A percentile compares a stretch with the other conserved stretches of the same genome.
phyloP scores from a whole-genome alignment of 2,888 invertebrate genomes.

The Panzeria rudis region DNA sequence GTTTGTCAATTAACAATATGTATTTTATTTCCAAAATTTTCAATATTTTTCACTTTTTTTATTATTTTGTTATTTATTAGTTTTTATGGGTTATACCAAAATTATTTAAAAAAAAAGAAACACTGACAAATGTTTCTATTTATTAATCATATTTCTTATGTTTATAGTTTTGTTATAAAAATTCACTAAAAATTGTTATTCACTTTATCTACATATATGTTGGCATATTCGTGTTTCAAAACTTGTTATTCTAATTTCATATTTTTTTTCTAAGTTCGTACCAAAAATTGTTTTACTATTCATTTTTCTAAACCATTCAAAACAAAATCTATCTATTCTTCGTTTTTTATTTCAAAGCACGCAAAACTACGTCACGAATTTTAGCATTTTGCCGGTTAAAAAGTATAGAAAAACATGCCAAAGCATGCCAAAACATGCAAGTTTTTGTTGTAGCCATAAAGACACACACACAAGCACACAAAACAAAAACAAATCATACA shows the following conservation, averaged over 20 bases:
- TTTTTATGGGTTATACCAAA: no score
- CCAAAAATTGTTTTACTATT: constrained; percentile 11
- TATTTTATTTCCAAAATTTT: no score
- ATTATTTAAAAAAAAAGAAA: no score
- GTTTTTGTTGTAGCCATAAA: constrained; percentile 41
- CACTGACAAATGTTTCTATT: no score
- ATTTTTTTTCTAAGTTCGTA: not conserved
- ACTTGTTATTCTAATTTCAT: constrained; percentile 1
- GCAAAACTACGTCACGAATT: constrained; percentile 66
- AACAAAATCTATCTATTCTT: constrained; percentile 36
- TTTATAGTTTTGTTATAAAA: not conserved
- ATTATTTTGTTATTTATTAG: no score
- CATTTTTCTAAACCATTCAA: constrained; percentile 34
- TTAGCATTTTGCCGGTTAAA: constrained; percentile 69
- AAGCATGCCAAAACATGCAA: constrained; percentile 38
- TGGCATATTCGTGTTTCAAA: not conserved
- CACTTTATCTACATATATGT: not conserved
- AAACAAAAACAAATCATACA: constrained; percentile 56
- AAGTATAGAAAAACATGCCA: constrained; percentile 58
- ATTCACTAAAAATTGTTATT: not conserved
- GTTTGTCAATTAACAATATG: no score
- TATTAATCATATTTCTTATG: not conserved
- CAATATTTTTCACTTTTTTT: no score
- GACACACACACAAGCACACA: constrained; percentile 14
- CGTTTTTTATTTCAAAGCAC: constrained; percentile 47